These are phyloP conservation scores for Neofelis nebulosa DNA, from an alignment of 2,113 vertebrate genomes.

Conservation along the genomic window DNA sequence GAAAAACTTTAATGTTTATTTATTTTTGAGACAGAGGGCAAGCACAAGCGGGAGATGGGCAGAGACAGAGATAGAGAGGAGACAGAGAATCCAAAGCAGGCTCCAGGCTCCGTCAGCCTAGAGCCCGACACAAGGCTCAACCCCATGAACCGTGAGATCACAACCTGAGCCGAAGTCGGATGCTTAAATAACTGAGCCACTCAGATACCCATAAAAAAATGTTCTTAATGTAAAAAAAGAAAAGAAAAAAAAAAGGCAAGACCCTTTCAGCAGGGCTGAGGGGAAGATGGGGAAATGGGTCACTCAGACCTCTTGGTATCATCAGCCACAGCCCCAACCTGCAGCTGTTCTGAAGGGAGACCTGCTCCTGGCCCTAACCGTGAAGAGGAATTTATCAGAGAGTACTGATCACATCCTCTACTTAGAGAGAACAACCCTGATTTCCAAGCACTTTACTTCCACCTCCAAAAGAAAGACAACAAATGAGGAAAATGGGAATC, in stretches of 20 bases:
- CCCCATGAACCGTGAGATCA: no score
- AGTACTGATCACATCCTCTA: neutral
- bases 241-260: neutral
- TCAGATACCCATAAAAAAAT: no score
- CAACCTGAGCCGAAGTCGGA: no score
- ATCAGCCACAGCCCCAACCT: neutral
- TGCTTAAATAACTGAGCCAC: no score
- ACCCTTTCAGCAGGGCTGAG: neutral
- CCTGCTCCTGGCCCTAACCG: accelerated
- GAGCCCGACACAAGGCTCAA: no score
- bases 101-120: no score
- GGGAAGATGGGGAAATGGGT: neutral
- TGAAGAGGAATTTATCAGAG: neutral
- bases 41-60: no score
- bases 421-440: neutral
- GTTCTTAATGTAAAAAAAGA: neutral
- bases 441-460: neutral
- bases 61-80: no score
- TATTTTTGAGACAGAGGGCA: no score
- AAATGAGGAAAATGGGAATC: neutral
- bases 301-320: neutral
- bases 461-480: neutral
- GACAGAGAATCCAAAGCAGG: no score
- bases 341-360: neutral
- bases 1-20: neutral